Base-by-base conservation (phyloP, 2,797 vertebrate species). In the Petrocephalus schoutedeni region DNA sequence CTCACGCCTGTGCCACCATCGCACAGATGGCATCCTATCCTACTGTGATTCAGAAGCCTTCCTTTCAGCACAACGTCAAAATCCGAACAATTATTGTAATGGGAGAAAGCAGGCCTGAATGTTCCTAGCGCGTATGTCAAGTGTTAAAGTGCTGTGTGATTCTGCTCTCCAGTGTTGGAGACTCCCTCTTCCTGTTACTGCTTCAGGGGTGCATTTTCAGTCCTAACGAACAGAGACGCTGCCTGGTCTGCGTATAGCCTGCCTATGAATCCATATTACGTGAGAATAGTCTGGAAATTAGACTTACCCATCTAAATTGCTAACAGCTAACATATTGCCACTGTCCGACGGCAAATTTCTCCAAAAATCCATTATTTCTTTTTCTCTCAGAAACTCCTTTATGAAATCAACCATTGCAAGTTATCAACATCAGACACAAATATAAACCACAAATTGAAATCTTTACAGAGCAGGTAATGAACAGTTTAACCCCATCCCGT, bases 11-110 rank as follows among this genome's bases (percentile, higher is more conserved):
- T 32, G 84, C 84, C 4, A 16, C 56, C 4, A 58, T 53, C 32
- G 84, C 84, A 41, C 84, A 85, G 84, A 85, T 85, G 84, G 84
- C 84, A 57, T 85, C 84, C 84, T 41, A 53, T 85, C 84, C 84
- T 41, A 28, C 53, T 85, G 84, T 36, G 84, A n/a, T 85, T 85
- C 56, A 32, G 21, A 56, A 58, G 84, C 84, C 56, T 85, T n/a
- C 84, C n/a, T 36, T 56, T 32, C 21, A 85, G 36, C 54, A 32
- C 12, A 2, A 56, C 32, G 32, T 85, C 54, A 85, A 57, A 58
- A 85, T 32, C 84, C 23, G 16, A 19, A 58, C 84, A 57, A 28
- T 85, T 85, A 85, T 85, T 85, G 28, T 85, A 57, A 57, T 85
- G 84, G 54, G 53, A 85, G 54, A 85, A 56, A 57, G 54, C 54